phyloP scores from a whole-genome alignment of 2,797 vertebrate species.

The Manis pentadactyla region DNA sequence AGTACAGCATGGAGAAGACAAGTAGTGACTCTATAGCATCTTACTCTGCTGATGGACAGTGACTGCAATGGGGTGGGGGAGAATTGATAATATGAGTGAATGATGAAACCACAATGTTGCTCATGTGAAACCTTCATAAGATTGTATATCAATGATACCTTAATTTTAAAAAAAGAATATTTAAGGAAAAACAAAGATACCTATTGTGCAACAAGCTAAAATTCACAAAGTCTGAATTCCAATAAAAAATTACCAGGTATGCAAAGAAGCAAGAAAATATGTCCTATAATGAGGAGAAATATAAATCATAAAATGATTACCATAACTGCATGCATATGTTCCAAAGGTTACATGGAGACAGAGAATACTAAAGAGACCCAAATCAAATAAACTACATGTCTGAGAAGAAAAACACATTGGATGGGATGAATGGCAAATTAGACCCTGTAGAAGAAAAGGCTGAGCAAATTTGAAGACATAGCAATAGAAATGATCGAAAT shows the following conservation, averaged over 20 bases:
- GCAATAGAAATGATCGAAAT: constrained; percentile 20
- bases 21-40: too few relatives aligned
- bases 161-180: neutral
- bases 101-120: too few relatives aligned
- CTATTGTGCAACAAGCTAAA: neutral
- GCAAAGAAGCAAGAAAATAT: neutral
- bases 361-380: neutral
- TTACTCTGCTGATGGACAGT: too few relatives aligned
- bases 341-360: neutral
- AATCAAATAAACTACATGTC: neutral
- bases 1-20: too few relatives aligned
- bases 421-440: neutral
- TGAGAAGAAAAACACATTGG: neutral
- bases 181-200: neutral
- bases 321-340: constrained; percentile 9
- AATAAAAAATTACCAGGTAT: neutral
- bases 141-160: too few relatives aligned
- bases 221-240: neutral
- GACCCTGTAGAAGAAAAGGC: neutral
- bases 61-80: too few relatives aligned
- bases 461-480: neutral
- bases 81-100: too few relatives aligned
- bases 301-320: neutral
- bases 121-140: too few relatives aligned
- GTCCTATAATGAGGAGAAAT: neutral